phyloP scores from a whole-genome alignment of 2,797 vertebrate genomes.

The Halcyon chelicuti region DNA sequence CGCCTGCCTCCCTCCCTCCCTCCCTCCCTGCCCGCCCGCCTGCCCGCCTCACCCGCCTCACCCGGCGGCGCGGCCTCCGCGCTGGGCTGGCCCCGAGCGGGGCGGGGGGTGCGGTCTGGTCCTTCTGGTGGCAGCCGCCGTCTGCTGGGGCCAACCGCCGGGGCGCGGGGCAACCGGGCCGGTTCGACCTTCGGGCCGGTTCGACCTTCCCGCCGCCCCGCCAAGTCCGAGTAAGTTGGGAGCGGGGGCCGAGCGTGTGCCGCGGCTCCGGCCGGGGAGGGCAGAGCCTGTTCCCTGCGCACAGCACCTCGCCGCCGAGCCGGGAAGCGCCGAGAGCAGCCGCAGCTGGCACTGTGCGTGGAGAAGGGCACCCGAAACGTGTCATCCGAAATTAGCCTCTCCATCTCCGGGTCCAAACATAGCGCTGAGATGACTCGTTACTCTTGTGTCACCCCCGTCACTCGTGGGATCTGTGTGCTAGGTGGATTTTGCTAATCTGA shows the following conservation, averaged over 20 bases:
- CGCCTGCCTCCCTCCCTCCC: too few relatives aligned
- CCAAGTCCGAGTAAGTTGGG: not conserved
- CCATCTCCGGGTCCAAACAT: not conserved
- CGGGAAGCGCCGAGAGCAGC: not conserved
- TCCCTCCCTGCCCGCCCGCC: too few relatives aligned
- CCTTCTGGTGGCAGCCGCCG: not conserved
- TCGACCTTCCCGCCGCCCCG: too few relatives aligned
- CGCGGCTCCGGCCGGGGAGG: not conserved
- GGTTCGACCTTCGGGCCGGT: not conserved
- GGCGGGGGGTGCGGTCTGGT: too few relatives aligned
- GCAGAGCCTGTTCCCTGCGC: not conserved
- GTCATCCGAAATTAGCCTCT: not conserved
- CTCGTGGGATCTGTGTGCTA: not conserved
- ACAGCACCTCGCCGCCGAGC: rapidly evolving
- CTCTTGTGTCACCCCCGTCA: not conserved
- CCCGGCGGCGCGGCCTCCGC: not conserved
- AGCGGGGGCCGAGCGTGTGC: not conserved
- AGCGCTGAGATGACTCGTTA: rapidly evolving
- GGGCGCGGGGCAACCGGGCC: not conserved
- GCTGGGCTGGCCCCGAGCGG: too few relatives aligned
- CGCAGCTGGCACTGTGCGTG: not conserved
- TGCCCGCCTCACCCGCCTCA: too few relatives aligned
- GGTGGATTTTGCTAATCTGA: not conserved
- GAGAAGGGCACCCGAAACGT: not conserved
- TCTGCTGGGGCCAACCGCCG: too few relatives aligned